phyloP scores from a whole-genome alignment of 2,113 vertebrate species.

The Formicarius rufipectus region DNA sequence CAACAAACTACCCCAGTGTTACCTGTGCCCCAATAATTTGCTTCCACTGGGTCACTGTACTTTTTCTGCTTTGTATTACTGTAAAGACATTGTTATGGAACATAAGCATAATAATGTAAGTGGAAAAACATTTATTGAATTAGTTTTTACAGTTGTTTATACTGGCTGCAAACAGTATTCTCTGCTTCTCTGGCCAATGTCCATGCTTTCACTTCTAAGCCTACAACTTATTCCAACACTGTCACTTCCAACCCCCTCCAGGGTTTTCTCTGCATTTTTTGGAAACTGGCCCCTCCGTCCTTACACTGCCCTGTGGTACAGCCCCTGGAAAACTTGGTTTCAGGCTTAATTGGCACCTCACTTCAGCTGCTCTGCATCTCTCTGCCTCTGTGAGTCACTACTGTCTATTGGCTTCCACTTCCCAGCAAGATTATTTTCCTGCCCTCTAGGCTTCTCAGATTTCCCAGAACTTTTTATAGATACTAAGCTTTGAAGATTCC shows the following conservation, averaged over 20 bases:
- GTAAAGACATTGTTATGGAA: background rate
- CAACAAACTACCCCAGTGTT: background rate
- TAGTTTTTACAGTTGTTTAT: background rate
- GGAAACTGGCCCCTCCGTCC: background rate
- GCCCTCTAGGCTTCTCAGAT: background rate
- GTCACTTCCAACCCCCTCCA: background rate
- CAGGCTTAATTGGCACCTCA: fast-evolving
- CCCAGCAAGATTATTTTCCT: background rate
- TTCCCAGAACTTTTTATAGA: constrained; percentile 12
- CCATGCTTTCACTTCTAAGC: background rate
- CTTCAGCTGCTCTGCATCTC: background rate
- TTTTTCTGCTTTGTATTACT: background rate
- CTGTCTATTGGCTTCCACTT: background rate
- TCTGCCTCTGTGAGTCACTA: background rate
- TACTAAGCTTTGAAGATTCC: background rate
- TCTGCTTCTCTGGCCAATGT: background rate
- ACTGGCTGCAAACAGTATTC: background rate
- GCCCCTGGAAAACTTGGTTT: background rate
- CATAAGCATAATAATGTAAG: background rate
- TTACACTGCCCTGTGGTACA: background rate
- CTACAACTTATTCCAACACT: background rate
- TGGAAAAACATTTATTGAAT: background rate
- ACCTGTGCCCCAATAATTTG: background rate
- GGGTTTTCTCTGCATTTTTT: background rate
- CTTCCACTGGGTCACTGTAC: background rate